Percentiles rank a stretch among this genome's conserved stretches.
Evolutionary conservation across 2,113 vertebrate genomes (phyloP).

Genomic region (Channa maculata): DNA sequence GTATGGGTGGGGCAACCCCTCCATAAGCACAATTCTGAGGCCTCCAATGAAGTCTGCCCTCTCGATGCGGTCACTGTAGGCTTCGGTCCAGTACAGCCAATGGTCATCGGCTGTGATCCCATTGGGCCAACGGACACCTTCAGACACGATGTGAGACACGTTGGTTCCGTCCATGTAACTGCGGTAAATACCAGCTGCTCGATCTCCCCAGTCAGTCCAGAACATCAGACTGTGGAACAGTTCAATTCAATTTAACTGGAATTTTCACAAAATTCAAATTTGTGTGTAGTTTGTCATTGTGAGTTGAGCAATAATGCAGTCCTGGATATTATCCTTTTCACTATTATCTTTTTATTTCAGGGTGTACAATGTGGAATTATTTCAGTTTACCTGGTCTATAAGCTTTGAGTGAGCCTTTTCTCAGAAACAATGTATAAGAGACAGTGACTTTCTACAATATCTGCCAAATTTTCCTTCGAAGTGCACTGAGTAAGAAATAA

Average conservation of each 20-base stretch:
- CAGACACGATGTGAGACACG: conserved; percentile 86
- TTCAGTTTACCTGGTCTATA: too few relatives aligned
- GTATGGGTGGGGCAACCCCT: conserved; percentile 95
- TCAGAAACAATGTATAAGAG: too few relatives aligned
- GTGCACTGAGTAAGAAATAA: too few relatives aligned
- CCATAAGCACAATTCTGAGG: conserved; percentile 90
- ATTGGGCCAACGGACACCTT: conserved; percentile 96
- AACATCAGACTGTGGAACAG: conserved; percentile 90
- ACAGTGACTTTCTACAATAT: too few relatives aligned
- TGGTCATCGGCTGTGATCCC: conserved; percentile 92
- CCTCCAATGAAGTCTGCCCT: conserved; percentile 88
- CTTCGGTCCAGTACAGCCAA: conserved; percentile 99
- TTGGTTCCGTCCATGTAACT: conserved; percentile 93
- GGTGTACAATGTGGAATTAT: too few relatives aligned
- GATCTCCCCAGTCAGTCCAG: conserved; percentile 98
- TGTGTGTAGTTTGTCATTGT: too few relatives aligned
- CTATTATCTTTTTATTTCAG: too few relatives aligned
- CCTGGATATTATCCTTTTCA: too few relatives aligned
- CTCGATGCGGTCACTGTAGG: conserved; percentile 96
- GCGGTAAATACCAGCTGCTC: conserved; percentile 90
- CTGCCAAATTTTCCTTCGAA: too few relatives aligned
- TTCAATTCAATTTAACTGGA: neutral
- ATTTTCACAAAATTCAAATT: neutral
- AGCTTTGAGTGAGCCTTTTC: too few relatives aligned
- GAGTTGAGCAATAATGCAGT: too few relatives aligned